Percentiles rank a stretch among this genome's conserved stretches.
Evolutionary conservation across 2,888 invertebrate genomes (phyloP).

Genomic region (Agonum fuliginosum): DNA sequence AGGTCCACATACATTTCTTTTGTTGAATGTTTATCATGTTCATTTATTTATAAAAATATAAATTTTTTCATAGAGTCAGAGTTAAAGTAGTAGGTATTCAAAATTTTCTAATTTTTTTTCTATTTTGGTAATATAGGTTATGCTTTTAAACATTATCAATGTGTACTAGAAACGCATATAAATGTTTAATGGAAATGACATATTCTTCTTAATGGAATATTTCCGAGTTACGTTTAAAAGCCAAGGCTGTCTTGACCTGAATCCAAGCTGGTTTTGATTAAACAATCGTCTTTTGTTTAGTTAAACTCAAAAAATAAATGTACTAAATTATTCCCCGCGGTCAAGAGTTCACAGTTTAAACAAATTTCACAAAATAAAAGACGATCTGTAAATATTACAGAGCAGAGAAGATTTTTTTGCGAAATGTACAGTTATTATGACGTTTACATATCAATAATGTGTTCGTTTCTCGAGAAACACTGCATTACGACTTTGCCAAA

Average conservation of each 20-base stretch:
- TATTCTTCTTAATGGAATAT: no score
- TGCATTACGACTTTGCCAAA: slow-evolving; percentile 56
- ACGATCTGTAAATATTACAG: slow-evolving; percentile 14
- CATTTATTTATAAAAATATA: no score
- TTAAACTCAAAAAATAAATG: slow-evolving; percentile 28
- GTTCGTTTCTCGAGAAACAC: slow-evolving; percentile 54
- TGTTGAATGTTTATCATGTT: no score
- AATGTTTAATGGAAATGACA: background rate
- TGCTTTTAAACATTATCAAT: background rate
- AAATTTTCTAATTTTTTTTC: no score
- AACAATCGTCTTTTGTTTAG: slow-evolving; percentile 40
- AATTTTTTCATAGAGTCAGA: no score
- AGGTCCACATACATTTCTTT: no score
- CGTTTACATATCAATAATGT: slow-evolving; percentile 54
- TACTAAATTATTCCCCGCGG: slow-evolving; percentile 31
- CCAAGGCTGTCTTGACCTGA: background rate
- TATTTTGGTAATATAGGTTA: no score
- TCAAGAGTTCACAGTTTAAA: slow-evolving; percentile 23
- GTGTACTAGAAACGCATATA: no score
- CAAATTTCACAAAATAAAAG: slow-evolving; percentile 39
- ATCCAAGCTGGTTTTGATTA: background rate
- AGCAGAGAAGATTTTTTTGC: slow-evolving; percentile 32
- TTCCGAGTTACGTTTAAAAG: background rate
- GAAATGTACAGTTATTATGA: slow-evolving; percentile 51
- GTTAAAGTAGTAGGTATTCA: no score